phyloP scores from a whole-genome alignment of 2,888 invertebrate species.

The Thyatira batis region DNA sequence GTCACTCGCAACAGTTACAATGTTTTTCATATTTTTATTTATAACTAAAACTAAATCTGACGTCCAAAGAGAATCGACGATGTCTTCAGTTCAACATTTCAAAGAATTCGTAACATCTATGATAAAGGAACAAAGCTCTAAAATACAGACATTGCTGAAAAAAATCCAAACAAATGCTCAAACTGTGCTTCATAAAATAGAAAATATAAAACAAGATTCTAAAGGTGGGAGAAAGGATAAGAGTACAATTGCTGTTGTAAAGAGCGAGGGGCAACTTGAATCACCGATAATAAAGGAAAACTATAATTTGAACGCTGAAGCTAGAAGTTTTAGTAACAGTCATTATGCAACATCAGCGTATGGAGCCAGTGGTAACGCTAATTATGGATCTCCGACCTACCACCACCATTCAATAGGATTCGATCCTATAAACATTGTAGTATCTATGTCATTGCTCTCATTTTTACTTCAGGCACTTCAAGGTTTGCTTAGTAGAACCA shows the following conservation, averaged over 20 bases:
- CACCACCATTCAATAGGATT: slow-evolving; percentile 80
- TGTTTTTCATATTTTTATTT: slow-evolving; percentile 53
- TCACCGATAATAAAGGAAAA: slow-evolving; percentile 46
- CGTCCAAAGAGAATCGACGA: slow-evolving; percentile 34
- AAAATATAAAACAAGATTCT: slow-evolving; percentile 48
- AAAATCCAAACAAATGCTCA: slow-evolving; percentile 70
- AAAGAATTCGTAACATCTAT: slow-evolving; percentile 61
- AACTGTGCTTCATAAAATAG: slow-evolving; percentile 61
- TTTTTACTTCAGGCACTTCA: slow-evolving; percentile 73
- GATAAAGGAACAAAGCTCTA: slow-evolving; percentile 68
- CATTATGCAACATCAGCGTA: slow-evolving; percentile 61
- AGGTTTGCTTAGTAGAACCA: slow-evolving; percentile 62
- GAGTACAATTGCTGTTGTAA: slow-evolving; percentile 14
- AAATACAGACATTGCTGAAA: slow-evolving; percentile 61
- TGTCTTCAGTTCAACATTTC: slow-evolving; percentile 51
- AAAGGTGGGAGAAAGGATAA: slow-evolving; percentile 23
- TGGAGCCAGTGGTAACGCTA: slow-evolving; percentile 56
- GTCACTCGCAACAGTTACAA: slow-evolving; percentile 58
- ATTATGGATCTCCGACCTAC: slow-evolving; percentile 58
- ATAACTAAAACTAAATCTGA: slow-evolving; percentile 54
- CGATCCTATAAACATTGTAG: slow-evolving; percentile 76
- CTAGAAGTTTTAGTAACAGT: slow-evolving; percentile 54
- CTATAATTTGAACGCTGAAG: slow-evolving; percentile 33
- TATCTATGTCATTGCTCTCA: slow-evolving; percentile 73
- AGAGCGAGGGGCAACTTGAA: slow-evolving; percentile 52